Base-by-base conservation (phyloP, 2,888 invertebrate genomes). In the Baccha elongata region DNA sequence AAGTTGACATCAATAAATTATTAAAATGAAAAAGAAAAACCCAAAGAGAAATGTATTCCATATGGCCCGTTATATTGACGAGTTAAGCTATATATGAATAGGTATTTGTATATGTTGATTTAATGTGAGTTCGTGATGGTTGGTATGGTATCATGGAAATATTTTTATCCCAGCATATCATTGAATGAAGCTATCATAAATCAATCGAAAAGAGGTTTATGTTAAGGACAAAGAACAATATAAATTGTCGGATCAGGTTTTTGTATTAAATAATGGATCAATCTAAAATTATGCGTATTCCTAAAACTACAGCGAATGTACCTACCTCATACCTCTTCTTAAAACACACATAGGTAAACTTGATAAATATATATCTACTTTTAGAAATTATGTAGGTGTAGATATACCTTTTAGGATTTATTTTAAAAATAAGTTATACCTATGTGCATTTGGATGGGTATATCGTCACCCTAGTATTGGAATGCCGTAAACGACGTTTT, bases 1-100 rank as follows among this genome's bases (percentile, higher is more conserved):
- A 60, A 78, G 83, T 83, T 83, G 78, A 83, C 83, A 64, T 68
- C 83, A 72, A 83, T 83, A 78, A 83, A 83, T 83, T 83, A 83
- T 83, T 78, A 64, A 83, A 83, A 76, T 76, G 67, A 78, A 83
- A 72, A 72, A 60, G 55, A 68, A 65, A 65, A 40, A 71, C 32
- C 64, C 65, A 40, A 65, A 55, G 81, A 62, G 76, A 68, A 46
- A 71, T 81, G 76, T 52, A 32, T 68, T 62, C 64, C 68, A 78
- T 58, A 72, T 76, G 69, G 60, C 65, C 35, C 23, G 44, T 29
- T 26, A 44, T 60, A 44, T 44, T 60, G 60, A 60, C n/a, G 60
- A 44, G 60, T 60, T 26, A 44, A 60, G 7, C n/a, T 26, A 19
- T 40, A 6, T 5, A 8, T 32, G 29, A 8, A 17, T 6, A 6